A percentile compares a stretch with the other conserved stretches of the same genome.
phyloP scores from a whole-genome alignment of 1,140 invertebrate genomes.

The Tetragonula clypearis region DNA sequence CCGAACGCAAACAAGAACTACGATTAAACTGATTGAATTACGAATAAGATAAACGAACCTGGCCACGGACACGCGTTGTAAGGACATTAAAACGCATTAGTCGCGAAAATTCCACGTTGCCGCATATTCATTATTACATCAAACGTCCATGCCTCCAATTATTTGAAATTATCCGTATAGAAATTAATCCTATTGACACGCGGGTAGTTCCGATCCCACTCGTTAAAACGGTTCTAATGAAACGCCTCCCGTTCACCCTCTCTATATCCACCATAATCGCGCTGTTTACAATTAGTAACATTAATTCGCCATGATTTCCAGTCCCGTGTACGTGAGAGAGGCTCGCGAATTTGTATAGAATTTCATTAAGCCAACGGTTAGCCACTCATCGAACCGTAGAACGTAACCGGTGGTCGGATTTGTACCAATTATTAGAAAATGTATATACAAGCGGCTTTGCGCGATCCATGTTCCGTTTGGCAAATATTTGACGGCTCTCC shows the following conservation, averaged over 20 bases:
- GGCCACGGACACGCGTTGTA: neutral
- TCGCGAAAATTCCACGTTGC: conserved; percentile 13
- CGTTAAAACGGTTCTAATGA: conserved; percentile 61
- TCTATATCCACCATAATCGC: conserved; percentile 59
- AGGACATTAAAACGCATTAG: conserved; percentile 40
- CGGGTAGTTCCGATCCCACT: conserved; percentile 58
- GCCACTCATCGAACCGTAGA: conserved; percentile 67
- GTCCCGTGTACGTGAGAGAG: conserved; percentile 54
- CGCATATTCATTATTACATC: conserved; percentile 42
- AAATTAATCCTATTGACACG: conserved; percentile 68
- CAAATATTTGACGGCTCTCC: conserved; percentile 68
- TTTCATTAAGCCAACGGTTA: conserved; percentile 71
- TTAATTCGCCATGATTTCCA: conserved; percentile 67
- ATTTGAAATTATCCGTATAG: conserved; percentile 63
- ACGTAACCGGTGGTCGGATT: conserved; percentile 69
- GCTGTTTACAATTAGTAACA: conserved; percentile 70
- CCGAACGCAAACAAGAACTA: neutral
- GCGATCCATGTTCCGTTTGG: conserved; percentile 57
- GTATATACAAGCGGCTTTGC: conserved; percentile 61
- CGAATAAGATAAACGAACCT: neutral
- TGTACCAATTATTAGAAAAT: conserved; percentile 71
- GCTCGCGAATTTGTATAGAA: conserved; percentile 62
- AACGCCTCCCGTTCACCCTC: conserved; percentile 50
- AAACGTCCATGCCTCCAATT: conserved; percentile 57
- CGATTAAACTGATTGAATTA: neutral